Percentiles rank a stretch among this genome's conserved stretches.
phyloP scores from a whole-genome alignment of 2,797 vertebrate species.

The Distichodus sexfasciatus region DNA sequence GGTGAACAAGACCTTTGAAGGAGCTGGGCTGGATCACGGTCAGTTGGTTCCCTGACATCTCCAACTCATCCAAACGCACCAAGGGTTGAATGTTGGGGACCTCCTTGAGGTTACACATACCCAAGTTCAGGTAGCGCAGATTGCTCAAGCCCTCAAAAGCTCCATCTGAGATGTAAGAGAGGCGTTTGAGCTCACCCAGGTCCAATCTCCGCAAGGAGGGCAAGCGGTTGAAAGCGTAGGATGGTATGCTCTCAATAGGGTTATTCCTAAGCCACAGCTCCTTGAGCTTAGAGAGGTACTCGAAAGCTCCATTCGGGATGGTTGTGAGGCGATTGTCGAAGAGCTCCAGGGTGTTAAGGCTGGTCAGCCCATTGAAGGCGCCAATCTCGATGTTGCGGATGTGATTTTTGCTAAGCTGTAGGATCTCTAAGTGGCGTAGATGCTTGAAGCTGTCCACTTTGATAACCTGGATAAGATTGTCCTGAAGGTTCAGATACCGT shows the following conservation, averaged over 20 bases:
- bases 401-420: constrained; percentile 96
- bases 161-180: constrained; percentile 97
- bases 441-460: constrained; percentile 99
- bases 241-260: constrained; percentile 98
- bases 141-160: constrained; percentile 98
- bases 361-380: constrained; percentile 96
- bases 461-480: constrained; percentile 98
- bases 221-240: constrained; percentile 98
- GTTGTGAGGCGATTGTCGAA: constrained; percentile 99
- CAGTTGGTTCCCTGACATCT: constrained; percentile 98
- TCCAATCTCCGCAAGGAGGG: constrained; percentile 93
- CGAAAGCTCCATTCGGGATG: constrained; percentile 99
- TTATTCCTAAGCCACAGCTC: constrained; percentile 98
- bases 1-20: constrained; percentile 93
- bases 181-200: constrained; percentile 94
- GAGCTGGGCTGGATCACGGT: constrained; percentile 89
- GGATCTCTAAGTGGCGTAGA: constrained; percentile 93
- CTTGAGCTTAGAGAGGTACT: constrained; percentile 97
- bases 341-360: constrained; percentile 98
- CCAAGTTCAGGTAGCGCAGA: constrained; percentile 97
- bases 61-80: constrained; percentile 92
- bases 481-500: constrained; percentile 95
- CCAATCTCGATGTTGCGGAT: constrained; percentile 98
- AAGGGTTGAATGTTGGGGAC: constrained; percentile 96
- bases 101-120: constrained; percentile 99